A percentile compares a stretch with the other conserved stretches of the same genome.
These are phyloP conservation scores for Polyergus mexicanus DNA, from an alignment of 1,140 invertebrate species.

Conservation along the genomic window DNA sequence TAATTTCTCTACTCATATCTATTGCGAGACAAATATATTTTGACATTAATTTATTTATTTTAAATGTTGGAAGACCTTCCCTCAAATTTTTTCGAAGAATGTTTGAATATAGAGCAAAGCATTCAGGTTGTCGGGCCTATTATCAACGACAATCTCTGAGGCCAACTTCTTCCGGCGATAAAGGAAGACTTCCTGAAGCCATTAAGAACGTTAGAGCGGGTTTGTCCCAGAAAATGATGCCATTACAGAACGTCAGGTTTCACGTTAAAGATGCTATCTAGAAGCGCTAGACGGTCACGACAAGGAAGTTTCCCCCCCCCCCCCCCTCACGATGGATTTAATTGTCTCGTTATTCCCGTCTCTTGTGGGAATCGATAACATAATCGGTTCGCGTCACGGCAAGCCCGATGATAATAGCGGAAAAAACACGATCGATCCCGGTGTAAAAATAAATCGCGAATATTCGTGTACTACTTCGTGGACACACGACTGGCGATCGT, in stretches of 20 bases:
- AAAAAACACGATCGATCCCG: conserved; percentile 22
- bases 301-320: conserved; percentile 53
- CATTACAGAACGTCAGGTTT: conserved; percentile 43
- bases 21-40: not conserved
- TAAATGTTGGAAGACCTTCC: no score
- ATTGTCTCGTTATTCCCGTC: conserved; percentile 57
- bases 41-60: not conserved
- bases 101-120: not conserved
- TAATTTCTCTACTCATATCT: not conserved
- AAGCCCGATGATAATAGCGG: conserved; percentile 16
- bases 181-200: conserved; percentile 62
- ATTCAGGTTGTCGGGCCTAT: not conserved
- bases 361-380: conserved; percentile 51
- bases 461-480: not conserved
- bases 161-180: conserved; percentile 67
- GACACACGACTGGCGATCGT: not conserved
- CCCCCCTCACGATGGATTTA: conserved; percentile 41
- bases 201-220: conserved; percentile 62
- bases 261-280: conserved; percentile 71
- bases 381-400: conserved; percentile 39
- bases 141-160: conserved; percentile 38
- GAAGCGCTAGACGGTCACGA: conserved; percentile 45
- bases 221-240: conserved; percentile 68
- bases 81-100: not conserved
- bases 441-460: conserved; percentile 38